Percentiles rank a stretch among this genome's conserved stretches.
Conservation (phyloP, 92 coral and sea anemone species). For the Zoanthus solanderi region DNA sequence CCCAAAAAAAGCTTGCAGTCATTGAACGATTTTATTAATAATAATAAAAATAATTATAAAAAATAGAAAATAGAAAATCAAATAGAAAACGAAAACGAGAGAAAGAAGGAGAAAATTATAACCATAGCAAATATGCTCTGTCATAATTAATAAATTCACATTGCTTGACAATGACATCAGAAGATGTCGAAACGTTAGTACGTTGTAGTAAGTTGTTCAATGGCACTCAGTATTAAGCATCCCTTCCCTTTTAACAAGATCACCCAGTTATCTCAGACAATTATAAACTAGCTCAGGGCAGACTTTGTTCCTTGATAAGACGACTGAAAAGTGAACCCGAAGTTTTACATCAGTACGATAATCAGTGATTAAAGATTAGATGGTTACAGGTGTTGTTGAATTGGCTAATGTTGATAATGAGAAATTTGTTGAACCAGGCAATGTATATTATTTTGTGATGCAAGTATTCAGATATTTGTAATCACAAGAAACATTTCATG, state of each 20-base stretch:
- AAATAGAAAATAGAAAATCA: too few species aligned
- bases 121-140: too few species aligned
- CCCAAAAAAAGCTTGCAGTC: too few species aligned
- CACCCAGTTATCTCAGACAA: slow-evolving; percentile 53
- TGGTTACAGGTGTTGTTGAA: slow-evolving; percentile 36
- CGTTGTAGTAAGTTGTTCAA: background rate
- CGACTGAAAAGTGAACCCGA: slow-evolving; percentile 1
- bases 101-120: too few species aligned
- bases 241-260: slow-evolving; percentile 52
- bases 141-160: too few species aligned
- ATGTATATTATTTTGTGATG: slow-evolving; percentile 19
- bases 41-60: too few species aligned
- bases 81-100: too few species aligned
- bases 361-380: slow-evolving; percentile 42
- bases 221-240: slow-evolving; percentile 43
- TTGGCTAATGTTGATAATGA: slow-evolving; percentile 21
- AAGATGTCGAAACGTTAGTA: too few species aligned
- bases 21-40: too few species aligned
- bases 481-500: too few species aligned
- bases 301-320: slow-evolving; percentile 42
- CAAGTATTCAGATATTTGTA: too few species aligned
- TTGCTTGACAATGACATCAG: too few species aligned
- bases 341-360: slow-evolving; percentile 37
- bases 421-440: slow-evolving; percentile 13
- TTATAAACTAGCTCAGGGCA: slow-evolving; percentile 21